A percentile compares a stretch with the other conserved stretches of the same genome.
phyloP scores from a whole-genome alignment of 2,888 invertebrate genomes.

The Cantharis flavilabris region DNA sequence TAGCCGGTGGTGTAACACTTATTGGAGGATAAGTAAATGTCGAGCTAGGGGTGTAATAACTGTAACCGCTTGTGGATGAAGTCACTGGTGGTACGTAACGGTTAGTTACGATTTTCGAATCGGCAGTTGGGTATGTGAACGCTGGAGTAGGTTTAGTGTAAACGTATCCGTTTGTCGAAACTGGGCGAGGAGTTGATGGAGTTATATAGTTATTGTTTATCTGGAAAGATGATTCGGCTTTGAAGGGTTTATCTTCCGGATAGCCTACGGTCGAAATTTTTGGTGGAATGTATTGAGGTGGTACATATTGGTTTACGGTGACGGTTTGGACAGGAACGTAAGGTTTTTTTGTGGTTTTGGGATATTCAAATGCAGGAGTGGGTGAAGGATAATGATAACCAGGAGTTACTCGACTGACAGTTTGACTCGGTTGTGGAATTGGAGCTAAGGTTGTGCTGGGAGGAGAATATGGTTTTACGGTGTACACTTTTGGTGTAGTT shows the following conservation, averaged over 20 bases:
- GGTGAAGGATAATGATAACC: conserved; percentile 10
- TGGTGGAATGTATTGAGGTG: neutral
- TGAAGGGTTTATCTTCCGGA: neutral
- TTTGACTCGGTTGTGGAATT: neutral
- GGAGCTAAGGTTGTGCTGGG: neutral
- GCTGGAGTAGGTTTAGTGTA: neutral
- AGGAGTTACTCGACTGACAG: conserved; percentile 2
- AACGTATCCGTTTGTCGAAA: neutral
- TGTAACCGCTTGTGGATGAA: conserved; percentile 33
- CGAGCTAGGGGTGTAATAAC: conserved; percentile 36
- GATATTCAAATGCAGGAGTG: conserved; percentile 8
- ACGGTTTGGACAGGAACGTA: neutral
- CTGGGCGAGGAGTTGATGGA: neutral
- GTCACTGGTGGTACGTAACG: conserved; percentile 21
- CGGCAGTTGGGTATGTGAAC: neutral
- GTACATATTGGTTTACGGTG: neutral
- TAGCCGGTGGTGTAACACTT: neutral
- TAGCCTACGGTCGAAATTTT: neutral
- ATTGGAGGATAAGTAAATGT: conserved; percentile 18
- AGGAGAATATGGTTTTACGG: neutral
- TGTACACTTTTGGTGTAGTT: neutral
- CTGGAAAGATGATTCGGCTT: neutral
- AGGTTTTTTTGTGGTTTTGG: neutral
- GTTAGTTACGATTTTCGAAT: conserved; percentile 8
- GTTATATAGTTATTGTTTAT: neutral